Conservation (phyloP, 2,797 vertebrate species). For the Argya squamiceps region DNA sequence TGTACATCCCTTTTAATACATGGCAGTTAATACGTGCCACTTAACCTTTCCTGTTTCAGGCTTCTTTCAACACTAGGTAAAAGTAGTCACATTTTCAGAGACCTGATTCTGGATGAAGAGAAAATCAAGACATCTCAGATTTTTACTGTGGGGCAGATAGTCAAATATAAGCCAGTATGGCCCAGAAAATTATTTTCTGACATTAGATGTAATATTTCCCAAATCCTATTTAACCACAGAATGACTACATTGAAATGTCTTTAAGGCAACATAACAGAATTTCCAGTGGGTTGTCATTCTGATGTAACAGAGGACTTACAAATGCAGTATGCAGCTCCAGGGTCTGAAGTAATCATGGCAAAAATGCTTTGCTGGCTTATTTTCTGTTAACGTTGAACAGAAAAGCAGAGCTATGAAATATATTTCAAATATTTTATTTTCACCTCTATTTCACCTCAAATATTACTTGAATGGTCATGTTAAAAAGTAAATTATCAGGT, state of each 20-base stretch:
- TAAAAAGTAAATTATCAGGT: constrained; percentile 14
- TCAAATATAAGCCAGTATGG: not conserved
- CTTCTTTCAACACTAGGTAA: not conserved
- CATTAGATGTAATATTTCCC: not conserved
- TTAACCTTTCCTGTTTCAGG: not conserved
- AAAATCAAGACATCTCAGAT: not conserved
- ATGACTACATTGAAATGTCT: not conserved
- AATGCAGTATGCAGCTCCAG: not conserved
- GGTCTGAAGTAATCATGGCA: constrained; percentile 11
- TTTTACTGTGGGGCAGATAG: not conserved
- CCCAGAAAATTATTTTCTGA: not conserved
- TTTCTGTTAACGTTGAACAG: constrained; percentile 12
- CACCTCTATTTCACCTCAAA: constrained; percentile 24
- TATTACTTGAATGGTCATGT: constrained; percentile 30
- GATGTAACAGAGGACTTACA: not conserved
- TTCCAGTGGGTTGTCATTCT: not conserved
- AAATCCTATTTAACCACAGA: not conserved
- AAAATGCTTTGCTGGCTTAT: constrained; percentile 56
- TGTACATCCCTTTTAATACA: not conserved
- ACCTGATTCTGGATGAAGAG: not conserved
- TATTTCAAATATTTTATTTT: constrained; percentile 19
- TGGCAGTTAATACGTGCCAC: not conserved
- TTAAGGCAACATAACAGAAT: not conserved
- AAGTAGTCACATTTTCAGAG: not conserved
- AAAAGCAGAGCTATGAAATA: constrained; percentile 37